Base-by-base conservation (phyloP, 2,113 vertebrate species). In the Paracyprichromis sp. region DNA sequence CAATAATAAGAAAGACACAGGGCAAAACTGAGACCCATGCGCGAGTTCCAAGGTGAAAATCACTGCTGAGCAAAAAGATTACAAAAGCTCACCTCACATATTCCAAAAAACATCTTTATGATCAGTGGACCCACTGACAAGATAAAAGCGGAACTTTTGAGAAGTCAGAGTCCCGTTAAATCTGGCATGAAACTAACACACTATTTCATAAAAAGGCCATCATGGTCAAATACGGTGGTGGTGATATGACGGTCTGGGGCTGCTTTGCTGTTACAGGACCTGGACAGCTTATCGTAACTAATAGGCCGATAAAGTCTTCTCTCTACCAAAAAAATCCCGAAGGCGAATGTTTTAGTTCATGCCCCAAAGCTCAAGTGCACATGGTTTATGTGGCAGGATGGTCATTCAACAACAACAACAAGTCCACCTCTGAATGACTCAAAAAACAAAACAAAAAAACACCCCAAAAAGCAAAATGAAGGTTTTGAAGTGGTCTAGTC, bases 91-190 rank as follows among this genome's bases (percentile, higher is more conserved):
- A 16, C 13, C 56, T 59, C 24, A 59, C 24, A 16, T 59, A 29
- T 3, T 59, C 24, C 13, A 59, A 59, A 29, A 59, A 59, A 29
- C 56, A 31, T 59, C 13, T 31, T 59, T 59, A 16, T 29, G 56
- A 29, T 57, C 24, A 57, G 54, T 57, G 24, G 24, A 13, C 54
- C 54, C 12, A 26, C 56, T 59, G 24, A 59, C 56, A 31, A 59
- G 56, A 31, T 59, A 59, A 59, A 59, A 59, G 13, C 0, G 3
- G 26, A 59, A 1, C 57, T 59, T 59, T 59, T 31, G 14, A 59
- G 26, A 59, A 0, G 57, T 16, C 56, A 9, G 56, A 59, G 13
- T 9, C 57, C 26, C 1, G 0, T 59, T 59, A 59, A 31, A 31
- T 4, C 57, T 17, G 57, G 26, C 57, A 59, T 31, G 14, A 59